Percentiles rank a stretch among this genome's conserved stretches.
Conservation (phyloP, 2,113 vertebrate species). For the Nannospalax galili region DNA sequence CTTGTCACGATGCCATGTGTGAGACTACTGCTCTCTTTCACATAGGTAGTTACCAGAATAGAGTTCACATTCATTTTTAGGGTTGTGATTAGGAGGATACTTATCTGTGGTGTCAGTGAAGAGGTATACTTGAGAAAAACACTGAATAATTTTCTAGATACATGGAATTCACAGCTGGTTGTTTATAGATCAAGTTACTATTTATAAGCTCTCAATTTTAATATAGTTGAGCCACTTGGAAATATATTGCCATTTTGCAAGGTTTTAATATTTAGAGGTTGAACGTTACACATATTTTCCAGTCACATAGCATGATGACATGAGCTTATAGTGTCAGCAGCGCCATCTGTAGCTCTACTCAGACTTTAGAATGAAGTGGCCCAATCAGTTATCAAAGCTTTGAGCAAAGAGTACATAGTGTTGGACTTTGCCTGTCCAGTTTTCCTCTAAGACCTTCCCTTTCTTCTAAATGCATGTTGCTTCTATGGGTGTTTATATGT, state of each 20-base stretch:
- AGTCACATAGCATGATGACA: neutral
- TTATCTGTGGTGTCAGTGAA: slow-evolving; percentile 51
- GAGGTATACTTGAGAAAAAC: slow-evolving; percentile 52
- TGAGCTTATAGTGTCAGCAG: neutral
- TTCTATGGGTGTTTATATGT: neutral
- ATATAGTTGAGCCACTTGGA: slow-evolving; percentile 47
- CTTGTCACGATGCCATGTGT: neutral
- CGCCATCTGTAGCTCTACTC: neutral
- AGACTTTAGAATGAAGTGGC: slow-evolving; percentile 11
- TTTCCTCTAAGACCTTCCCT: neutral
- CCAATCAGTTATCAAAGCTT: neutral
- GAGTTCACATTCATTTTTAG: slow-evolving; percentile 12
- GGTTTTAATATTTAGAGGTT: slow-evolving; percentile 44
- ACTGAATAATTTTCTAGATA: slow-evolving; percentile 42
- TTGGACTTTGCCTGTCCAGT: neutral
- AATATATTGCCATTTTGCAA: slow-evolving; percentile 21
- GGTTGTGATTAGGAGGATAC: slow-evolving; percentile 37
- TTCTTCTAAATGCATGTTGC: neutral
- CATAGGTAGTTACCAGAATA: neutral
- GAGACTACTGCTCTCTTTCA: neutral
- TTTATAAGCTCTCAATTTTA: slow-evolving; percentile 63
- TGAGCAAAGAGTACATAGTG: neutral
- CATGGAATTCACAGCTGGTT: neutral
- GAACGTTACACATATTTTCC: neutral
- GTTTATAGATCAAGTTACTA: slow-evolving; percentile 59